Percentiles rank a stretch among this genome's conserved stretches.
phyloP scores from a whole-genome alignment of 2,888 invertebrate species.

The Subacronicta megacephala region DNA sequence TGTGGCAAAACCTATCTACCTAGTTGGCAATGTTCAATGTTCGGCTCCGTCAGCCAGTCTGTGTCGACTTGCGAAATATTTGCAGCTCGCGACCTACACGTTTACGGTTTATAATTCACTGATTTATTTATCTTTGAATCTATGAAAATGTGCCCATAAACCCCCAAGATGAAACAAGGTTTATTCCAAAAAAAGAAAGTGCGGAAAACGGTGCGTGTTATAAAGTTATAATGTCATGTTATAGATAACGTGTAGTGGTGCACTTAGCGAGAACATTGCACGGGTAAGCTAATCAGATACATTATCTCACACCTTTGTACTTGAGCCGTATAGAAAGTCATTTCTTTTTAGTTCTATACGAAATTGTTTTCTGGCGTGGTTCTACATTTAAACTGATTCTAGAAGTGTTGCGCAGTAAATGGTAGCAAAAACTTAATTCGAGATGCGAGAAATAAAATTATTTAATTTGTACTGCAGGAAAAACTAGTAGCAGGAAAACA shows the following conservation, averaged over 20 bases:
- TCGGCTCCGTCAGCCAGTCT: constrained; percentile 79
- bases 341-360: constrained; percentile 16
- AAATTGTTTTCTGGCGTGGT: constrained; percentile 24
- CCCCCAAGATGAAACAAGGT: constrained; percentile 71
- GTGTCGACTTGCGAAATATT: constrained; percentile 81
- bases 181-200: constrained; percentile 78
- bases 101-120: constrained; percentile 47
- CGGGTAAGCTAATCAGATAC: constrained; percentile 62
- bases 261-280: constrained; percentile 68
- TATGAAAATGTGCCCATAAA: constrained; percentile 43
- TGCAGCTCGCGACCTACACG: constrained; percentile 67
- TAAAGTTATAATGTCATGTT: constrained; percentile 61
- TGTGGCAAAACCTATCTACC: constrained; percentile 82
- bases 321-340: constrained; percentile 24
- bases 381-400: constrained; percentile 5
- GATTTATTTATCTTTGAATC: constrained; percentile 35
- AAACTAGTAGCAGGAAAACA: constrained; percentile 47
- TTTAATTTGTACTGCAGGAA: constrained; percentile 23
- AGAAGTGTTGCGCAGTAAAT: constrained; percentile 15
- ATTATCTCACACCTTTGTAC: constrained; percentile 48
- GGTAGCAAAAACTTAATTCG: constrained; percentile 19
- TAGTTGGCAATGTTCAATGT: constrained; percentile 79
- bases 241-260: constrained; percentile 69
- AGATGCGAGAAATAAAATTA: neutral
- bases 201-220: constrained; percentile 79